These are phyloP conservation scores for Morone chrysops DNA, from an alignment of 2,113 vertebrate genomes.

Conservation along the genomic window DNA sequence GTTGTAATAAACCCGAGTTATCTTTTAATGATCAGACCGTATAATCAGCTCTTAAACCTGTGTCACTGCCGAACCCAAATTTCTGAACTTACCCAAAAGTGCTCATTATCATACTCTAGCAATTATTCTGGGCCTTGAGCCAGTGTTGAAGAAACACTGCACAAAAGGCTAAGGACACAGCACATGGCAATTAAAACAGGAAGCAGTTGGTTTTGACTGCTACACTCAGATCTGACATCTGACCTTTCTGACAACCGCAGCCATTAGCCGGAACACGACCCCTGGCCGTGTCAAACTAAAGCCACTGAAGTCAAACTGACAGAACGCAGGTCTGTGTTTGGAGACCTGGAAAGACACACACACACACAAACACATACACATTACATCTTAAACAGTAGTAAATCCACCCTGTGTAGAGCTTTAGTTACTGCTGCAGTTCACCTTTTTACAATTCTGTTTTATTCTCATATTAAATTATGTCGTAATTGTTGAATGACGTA, in stretches of 20 bases:
- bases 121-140: constrained; percentile 30
- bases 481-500: neutral
- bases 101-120: constrained; percentile 34
- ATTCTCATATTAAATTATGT: neutral
- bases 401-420: neutral
- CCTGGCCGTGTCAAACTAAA: constrained; percentile 38
- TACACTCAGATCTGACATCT: constrained; percentile 43
- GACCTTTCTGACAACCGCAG: constrained; percentile 59
- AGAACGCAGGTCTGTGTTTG: constrained; percentile 45
- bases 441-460: neutral
- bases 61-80: neutral
- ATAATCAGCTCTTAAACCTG: neutral
- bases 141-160: constrained; percentile 33
- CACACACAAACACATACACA: neutral
- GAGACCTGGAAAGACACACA: neutral
- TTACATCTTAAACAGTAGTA: neutral
- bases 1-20: neutral
- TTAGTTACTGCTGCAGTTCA: no score
- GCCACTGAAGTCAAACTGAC: constrained; percentile 52
- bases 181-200: constrained; percentile 59
- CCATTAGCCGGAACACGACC: constrained; percentile 60
- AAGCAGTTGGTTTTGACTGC: constrained; percentile 51
- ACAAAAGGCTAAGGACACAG: constrained; percentile 38
- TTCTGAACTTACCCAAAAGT: neutral
- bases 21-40: neutral